Evolutionary conservation across 1,140 invertebrate genomes (phyloP), one percentile per base, ranked within the genome.

Genomic region (Tetramorium simillimum): DNA sequence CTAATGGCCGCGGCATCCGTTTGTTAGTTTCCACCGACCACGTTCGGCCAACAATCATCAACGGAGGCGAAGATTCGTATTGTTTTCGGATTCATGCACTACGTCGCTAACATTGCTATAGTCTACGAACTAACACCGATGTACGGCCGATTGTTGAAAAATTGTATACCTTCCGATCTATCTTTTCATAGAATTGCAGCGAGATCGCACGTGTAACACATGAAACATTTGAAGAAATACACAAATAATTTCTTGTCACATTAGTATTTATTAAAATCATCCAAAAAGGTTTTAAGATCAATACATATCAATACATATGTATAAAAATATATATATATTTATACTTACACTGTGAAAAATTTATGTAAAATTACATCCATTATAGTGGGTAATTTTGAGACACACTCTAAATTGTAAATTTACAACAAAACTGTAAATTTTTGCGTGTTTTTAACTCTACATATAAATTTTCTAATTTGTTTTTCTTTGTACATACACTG

Each of bases 1-100:
- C 88, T 90, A 90, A 90, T 90, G 88, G 75, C 78, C 40, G 33
- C 62, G 67, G 24, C 21, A 85, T 63, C 49, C 43, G 69, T 87
- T 81, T 87, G 69, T 73, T 60, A 62, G 77, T n/a, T 60, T 86
- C 10, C 69, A 14, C 21, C 18, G 58, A 58, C 40, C 40, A 51
- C 46, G 43, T 76, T 53, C 67, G 18, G 37, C 21, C 37, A 81
- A 81, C 78, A 70, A 70, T 81, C 46, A 53, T 81, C 78, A 81
- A 40, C 21, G 49, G 9, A 40, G 33, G 33, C 37, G 65, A 81
- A 81, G 33, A 81, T 81, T 70, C 63, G 63, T 53, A 69, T 77
- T 62, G 60, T 69, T 81, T 70, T 70, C 21, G 37, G 16, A 70
- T 56, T 81, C 21, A 56, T 70, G 21, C 37, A 43, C n/a, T 14